Evolutionary conservation across 2,888 invertebrate genomes (phyloP), one percentile per base, ranked within the genome.

Genomic region (Odiellus spinosus): DNA sequence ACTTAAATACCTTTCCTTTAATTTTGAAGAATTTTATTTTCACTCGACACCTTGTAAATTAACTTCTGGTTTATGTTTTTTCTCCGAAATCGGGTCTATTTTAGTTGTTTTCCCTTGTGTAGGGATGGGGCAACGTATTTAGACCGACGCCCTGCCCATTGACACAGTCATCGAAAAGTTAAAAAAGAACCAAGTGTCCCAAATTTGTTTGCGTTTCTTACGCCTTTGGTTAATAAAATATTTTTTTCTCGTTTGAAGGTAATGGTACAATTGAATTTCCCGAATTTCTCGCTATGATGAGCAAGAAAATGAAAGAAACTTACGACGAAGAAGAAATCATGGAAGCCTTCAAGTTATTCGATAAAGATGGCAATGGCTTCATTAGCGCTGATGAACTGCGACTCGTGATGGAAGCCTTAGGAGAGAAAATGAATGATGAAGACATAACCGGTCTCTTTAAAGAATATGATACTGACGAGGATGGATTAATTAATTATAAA

Each of bases 191-290:
- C n/a, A n/a, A n/a, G n/a, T n/a, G n/a, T n/a, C n/a, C n/a, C n/a
- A n/a, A n/a, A n/a, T n/a, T n/a, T n/a, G n/a, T n/a, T n/a, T n/a
- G n/a, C n/a, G n/a, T n/a, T n/a, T n/a, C n/a, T n/a, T n/a, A n/a
- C n/a, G n/a, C n/a, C n/a, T n/a, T n/a, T n/a, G n/a, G n/a, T n/a
- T n/a, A n/a, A n/a, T n/a, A n/a, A n/a, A n/a, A n/a, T n/a, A n/a
- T n/a, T n/a, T n/a, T n/a, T n/a, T n/a, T n/a, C n/a, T n/a, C n/a
- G 5, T 53, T 63, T 65, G 20, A 68, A 95, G 95, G 93, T 65
- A 96, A 96, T 72, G 96, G 96, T 66, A 95, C 95, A 69, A 96
- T 98, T 73, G 96, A 98, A 75, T 98, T 98, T 73, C 95, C 95
- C 62, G 96, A 98, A 74, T 98, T 98, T 77, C 78, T 98, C 64